Base-by-base conservation (phyloP, 2,888 invertebrate species). In the Stratiomys singularior region DNA sequence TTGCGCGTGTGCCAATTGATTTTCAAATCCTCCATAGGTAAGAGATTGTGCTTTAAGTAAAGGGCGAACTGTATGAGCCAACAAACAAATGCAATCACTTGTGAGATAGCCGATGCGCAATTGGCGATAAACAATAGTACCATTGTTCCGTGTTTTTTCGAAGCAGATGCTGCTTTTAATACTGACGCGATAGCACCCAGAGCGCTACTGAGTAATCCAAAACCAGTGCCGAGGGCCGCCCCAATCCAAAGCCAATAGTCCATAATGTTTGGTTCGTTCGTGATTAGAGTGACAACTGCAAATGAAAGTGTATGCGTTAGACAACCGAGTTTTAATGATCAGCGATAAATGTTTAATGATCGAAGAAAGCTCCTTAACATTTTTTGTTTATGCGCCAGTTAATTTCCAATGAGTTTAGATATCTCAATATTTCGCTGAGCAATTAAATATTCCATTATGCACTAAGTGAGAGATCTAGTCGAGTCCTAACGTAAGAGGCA, bases 11-110 rank as follows among this genome's bases (percentile, higher is more conserved):
- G 92, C 96, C 97, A 97, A 83, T 92, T 91, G 82, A 92, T 92
- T 44, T 92, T 91, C 78, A 91, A 90, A 84, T 96, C 96, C 83
- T 94, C 94, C 69, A 91, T 89, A 0, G 93, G 91, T 87, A 97
- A 89, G 1, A 97, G 94, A 85, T 96, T 97, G 84, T 92, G 90
- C 83, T 93, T 93, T 74, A 97, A 89, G 84, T 93, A 92, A 64
- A 93, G 88, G 86, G 92, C 93, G 88, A 93, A 97, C 87, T 97
- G 94, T 30, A 93, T 92, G 80, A 94, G 88, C 96, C 96, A 97
- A 78, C 95, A 91, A 30, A 92, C 89, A 80, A 94, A 90, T 13
- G 94, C 94, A 27, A 93, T 90, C 37, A 94, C 85, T 84, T 94
- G 92, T 82, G 93, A 92, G 28, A 93, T 84, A 81, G 94, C 96